A percentile compares a stretch with the other conserved stretches of the same genome.
phyloP scores from a whole-genome alignment of 2,113 vertebrate species.

The Mormyrus lacerda region DNA sequence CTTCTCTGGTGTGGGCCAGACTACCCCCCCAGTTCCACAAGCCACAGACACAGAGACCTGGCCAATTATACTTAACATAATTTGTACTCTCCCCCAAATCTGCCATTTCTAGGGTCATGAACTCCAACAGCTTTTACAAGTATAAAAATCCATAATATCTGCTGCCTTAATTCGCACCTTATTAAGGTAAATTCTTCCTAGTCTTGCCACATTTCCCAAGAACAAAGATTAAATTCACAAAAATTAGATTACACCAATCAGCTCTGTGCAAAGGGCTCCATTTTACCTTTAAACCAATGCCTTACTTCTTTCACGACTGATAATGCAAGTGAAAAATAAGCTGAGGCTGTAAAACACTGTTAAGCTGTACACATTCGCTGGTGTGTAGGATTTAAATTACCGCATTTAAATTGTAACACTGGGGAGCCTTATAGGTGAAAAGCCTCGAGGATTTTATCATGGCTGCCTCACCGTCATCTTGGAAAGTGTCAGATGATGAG shows the following conservation, averaged over 20 bases:
- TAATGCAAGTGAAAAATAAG: not conserved
- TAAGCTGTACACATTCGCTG: not conserved
- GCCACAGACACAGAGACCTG: not conserved
- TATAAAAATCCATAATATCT: not conserved
- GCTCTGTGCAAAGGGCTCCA: not conserved
- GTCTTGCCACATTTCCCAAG: not conserved
- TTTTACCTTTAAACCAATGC: not conserved
- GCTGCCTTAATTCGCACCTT: not conserved
- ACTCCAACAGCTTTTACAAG: not conserved
- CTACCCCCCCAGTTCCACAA: not conserved
- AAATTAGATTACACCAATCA: not conserved
- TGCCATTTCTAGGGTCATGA: not conserved
- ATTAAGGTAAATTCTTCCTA: not conserved
- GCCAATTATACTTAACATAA: not conserved
- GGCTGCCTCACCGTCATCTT: not conserved
- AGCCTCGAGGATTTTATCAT: conserved; percentile 10
- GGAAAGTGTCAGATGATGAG: conserved; percentile 15
- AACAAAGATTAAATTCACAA: not conserved
- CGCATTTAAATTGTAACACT: not conserved
- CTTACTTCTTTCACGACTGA: too few relatives aligned
- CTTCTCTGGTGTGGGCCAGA: not conserved
- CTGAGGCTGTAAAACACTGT: not conserved
- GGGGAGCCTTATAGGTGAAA: conserved; percentile 20
- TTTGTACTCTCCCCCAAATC: not conserved
- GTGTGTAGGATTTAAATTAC: not conserved